Percentiles rank a stretch among this genome's conserved stretches.
These are phyloP conservation scores for Harpegnathos saltator DNA, from an alignment of 1,140 invertebrate species.

Conservation along the genomic window DNA sequence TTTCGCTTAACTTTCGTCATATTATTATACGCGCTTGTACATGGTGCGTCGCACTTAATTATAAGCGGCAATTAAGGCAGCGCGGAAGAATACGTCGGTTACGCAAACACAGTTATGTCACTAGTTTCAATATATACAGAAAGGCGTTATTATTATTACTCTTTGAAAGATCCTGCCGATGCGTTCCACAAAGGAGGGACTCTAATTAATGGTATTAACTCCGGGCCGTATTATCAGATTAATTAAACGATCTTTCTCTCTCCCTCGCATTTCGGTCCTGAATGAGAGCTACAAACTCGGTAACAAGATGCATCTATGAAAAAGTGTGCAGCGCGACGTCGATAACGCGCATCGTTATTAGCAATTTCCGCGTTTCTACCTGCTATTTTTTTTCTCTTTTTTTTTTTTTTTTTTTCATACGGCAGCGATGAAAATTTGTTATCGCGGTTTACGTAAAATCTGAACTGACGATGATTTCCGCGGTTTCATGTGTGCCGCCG, in stretches of 20 bases:
- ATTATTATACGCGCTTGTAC: background rate
- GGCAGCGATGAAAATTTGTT: constrained; percentile 6
- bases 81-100: constrained; percentile 14
- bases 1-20: too few species aligned
- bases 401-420: constrained; percentile 12
- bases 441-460: too few species aligned
- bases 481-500: too few species aligned
- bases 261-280: constrained; percentile 3
- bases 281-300: constrained; percentile 23
- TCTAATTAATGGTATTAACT: constrained; percentile 46
- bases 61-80: constrained; percentile 28
- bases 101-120: constrained; percentile 20
- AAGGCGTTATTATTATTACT: constrained; percentile 32
- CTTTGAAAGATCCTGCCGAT: constrained; percentile 34
- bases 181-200: constrained; percentile 20
- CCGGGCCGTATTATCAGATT: constrained; percentile 31
- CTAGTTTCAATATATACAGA: constrained; percentile 21
- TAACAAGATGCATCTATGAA: constrained; percentile 18
- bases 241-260: constrained; percentile 46
- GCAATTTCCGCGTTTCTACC: background rate
- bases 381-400: constrained; percentile 4
- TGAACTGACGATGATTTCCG: too few species aligned
- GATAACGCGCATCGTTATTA: constrained; percentile 24
- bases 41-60: constrained; percentile 12
- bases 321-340: background rate